These are phyloP conservation scores for Drosophila ezoana DNA, from an alignment of 2,888 invertebrate genomes.

Conservation along the genomic window DNA sequence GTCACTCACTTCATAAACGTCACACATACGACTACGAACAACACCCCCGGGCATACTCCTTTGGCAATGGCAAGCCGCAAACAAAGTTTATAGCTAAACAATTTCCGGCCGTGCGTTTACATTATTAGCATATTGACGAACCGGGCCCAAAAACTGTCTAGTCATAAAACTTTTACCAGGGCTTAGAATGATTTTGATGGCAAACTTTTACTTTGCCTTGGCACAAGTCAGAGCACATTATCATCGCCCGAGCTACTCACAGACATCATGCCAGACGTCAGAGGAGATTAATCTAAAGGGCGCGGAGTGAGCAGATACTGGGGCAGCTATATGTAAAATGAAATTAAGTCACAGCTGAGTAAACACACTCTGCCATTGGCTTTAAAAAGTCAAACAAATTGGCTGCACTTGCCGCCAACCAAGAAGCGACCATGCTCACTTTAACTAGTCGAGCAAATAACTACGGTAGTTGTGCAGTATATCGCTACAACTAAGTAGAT, in stretches of 20 bases:
- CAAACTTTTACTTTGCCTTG: slow-evolving; percentile 45
- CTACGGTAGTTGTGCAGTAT: too few species aligned
- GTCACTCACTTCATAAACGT: slow-evolving; percentile 36
- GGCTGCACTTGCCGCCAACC: background rate
- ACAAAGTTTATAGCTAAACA: slow-evolving; percentile 74
- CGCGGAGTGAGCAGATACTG: slow-evolving; percentile 3
- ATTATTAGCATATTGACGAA: slow-evolving; percentile 78
- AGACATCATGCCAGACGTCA: slow-evolving; percentile 54
- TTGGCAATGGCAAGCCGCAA: slow-evolving; percentile 55
- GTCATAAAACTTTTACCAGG: slow-evolving; percentile 70
- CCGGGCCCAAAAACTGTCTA: slow-evolving; percentile 61
- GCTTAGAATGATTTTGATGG: slow-evolving; percentile 50
- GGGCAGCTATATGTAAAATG: slow-evolving; percentile 47
- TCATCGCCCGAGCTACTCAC: slow-evolving; percentile 59
- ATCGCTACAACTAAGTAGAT: too few species aligned
- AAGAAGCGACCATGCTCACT: background rate
- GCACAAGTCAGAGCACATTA: slow-evolving; percentile 72
- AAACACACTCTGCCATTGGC: slow-evolving; percentile 41
- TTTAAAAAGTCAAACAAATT: slow-evolving; percentile 42
- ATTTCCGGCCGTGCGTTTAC: slow-evolving; percentile 69
- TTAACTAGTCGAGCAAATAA: background rate
- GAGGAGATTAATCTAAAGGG: slow-evolving; percentile 55
- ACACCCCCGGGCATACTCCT: slow-evolving; percentile 12
- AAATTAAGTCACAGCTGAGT: slow-evolving; percentile 75
- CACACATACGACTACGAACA: slow-evolving; percentile 33